Base-by-base conservation (phyloP, 2,113 vertebrate genomes). In the Odobenus rosmarus region DNA sequence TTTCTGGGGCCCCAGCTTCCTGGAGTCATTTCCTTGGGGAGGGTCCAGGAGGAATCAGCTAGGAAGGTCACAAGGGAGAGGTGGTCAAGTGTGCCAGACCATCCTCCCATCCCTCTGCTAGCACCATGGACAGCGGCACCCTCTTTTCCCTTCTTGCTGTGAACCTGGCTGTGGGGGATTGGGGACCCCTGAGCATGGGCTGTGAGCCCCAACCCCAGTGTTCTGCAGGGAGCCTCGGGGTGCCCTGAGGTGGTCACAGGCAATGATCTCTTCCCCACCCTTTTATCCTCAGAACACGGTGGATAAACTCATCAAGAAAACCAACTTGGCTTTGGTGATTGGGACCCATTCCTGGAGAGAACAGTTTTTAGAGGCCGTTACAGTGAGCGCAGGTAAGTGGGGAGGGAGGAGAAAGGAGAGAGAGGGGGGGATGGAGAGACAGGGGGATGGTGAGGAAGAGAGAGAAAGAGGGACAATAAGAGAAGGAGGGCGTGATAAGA, bases 241-340 rank as follows among this genome's bases (percentile, higher is more conserved):
- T 46, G 0, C 55, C 55, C 87, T 13, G 19, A n/a, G 14, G 33
- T 16, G 16, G 26, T n/a, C 71, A 10, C 15, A 0, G 10, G 3
- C 80, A 10, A 1, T 85, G 89, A 18, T 21, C 12, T 28, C 83
- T 36, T 26, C 53, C 76, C 57, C 10, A 24, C 2, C 12, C 67
- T 61, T n/a, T 2, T 7, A 0, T 89, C 84, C 71, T 67, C 98
- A 99, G 99, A 99, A 99, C 98, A 99, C 99, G 0, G 99, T 99
- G 64, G 99, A 99, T 98, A 99, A 99, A 96, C 99, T 99, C 97
- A 99, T 99, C 97, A 99, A 99, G 99, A 99, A 99, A 97, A 99
- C 99, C 7, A 99, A 99, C 98, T 91, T 99, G 99, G 99, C 99
- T 11, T 98, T 99, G 97, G 99, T 99, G 82, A 99, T 99, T 36